Evolutionary conservation across 2,113 vertebrate genomes (phyloP).

Genomic region (Osmerus mordax): DNA sequence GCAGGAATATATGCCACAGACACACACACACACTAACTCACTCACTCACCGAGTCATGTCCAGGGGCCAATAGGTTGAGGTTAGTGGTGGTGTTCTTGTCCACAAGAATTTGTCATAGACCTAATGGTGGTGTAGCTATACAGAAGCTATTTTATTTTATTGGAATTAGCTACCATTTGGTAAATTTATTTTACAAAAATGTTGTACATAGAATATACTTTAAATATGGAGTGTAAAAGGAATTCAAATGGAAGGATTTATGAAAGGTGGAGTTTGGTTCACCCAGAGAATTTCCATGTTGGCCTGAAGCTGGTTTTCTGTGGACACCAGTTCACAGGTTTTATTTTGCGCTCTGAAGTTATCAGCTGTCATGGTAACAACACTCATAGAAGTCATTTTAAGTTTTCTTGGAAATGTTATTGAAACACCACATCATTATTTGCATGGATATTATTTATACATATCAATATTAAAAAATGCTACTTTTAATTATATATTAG

Average conservation of each 20-base stretch:
- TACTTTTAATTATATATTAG: no score
- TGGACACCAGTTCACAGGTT: neutral
- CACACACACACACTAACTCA: no score
- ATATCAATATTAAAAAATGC: neutral
- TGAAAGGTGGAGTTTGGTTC: neutral
- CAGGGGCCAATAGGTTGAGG: no score
- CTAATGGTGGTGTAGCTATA: no score
- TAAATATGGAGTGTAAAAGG: no score
- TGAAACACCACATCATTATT: neutral
- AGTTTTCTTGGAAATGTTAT: neutral
- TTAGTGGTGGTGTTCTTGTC: no score
- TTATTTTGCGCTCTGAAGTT: neutral
- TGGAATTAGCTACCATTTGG: neutral
- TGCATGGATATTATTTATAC: neutral
- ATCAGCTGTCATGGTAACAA: conserved; percentile 5
- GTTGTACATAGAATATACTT: neutral
- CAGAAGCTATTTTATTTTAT: no score
- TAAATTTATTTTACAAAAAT: neutral
- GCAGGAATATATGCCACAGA: no score
- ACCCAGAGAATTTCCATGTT: neutral
- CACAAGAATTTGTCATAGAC: no score
- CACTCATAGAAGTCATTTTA: neutral
- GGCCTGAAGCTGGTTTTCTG: neutral
- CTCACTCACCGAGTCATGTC: no score
- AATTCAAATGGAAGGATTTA: neutral